These are phyloP conservation scores for Coturnix japonica DNA, from an alignment of 2,113 vertebrate species.

Conservation along the genomic window DNA sequence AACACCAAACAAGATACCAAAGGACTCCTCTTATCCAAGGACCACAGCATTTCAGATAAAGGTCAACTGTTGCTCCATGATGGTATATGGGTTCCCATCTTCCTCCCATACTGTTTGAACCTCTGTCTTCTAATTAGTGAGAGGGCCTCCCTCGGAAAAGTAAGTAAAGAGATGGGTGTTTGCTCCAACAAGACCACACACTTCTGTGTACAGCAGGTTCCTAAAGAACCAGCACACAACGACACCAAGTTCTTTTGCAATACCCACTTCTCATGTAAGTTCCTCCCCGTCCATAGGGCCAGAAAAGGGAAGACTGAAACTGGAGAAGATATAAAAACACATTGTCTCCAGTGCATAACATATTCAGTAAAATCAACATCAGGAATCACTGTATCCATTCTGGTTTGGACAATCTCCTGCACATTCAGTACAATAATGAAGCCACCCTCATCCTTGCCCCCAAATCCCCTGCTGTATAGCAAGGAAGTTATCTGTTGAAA, in stretches of 20 bases:
- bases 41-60: neutral
- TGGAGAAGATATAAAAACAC: neutral
- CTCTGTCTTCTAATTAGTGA: neutral
- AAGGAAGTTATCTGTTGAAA: neutral
- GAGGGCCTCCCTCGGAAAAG: neutral
- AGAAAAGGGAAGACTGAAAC: neutral
- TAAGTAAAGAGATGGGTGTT: neutral
- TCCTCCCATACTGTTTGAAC: neutral
- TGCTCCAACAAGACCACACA: neutral
- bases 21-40: neutral
- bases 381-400: neutral
- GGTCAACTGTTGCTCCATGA: neutral
- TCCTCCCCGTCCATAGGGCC: neutral
- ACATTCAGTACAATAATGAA: neutral
- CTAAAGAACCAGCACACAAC: neutral
- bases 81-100: neutral
- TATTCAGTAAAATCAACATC: neutral
- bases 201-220: neutral
- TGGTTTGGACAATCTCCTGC: neutral
- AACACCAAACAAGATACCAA: neutral
- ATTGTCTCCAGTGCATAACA: neutral
- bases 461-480: neutral
- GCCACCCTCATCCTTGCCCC: neutral
- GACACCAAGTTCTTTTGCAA: neutral
- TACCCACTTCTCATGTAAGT: neutral